Conservation (phyloP, 1,140 invertebrate species). For the Eumeta japonica region DNA sequence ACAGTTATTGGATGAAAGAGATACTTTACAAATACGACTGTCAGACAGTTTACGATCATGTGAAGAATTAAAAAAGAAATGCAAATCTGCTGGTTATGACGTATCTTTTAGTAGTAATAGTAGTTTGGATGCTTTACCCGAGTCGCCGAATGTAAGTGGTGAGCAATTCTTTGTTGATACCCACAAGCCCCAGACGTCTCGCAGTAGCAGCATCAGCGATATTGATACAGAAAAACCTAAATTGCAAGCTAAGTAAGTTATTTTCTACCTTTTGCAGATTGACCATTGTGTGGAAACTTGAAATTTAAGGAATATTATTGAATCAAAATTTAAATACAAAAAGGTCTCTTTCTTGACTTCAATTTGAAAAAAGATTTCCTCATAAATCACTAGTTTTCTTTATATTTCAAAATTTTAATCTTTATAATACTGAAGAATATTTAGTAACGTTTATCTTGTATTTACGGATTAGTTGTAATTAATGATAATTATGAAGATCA, state of each 20-base stretch:
- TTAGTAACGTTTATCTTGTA: background rate
- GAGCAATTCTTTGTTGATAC: conserved; percentile 35
- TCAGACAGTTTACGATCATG: conserved; percentile 75
- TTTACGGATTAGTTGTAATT: no score
- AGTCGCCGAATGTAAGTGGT: conserved; percentile 24
- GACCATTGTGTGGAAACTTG: background rate
- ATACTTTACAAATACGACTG: conserved; percentile 76
- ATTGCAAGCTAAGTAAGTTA: conserved; percentile 45
- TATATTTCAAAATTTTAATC: no score
- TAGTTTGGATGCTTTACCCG: conserved; percentile 27
- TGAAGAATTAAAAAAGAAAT: conserved; percentile 60
- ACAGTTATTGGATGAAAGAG: conserved; percentile 79
- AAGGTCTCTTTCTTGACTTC: no score
- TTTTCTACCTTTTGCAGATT: background rate
- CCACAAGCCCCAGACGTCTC: conserved; percentile 33
- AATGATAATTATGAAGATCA: no score
- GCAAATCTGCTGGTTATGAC: conserved; percentile 22
- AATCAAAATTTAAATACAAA: no score
- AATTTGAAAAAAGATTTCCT: background rate
- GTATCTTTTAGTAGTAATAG: conserved; percentile 15
- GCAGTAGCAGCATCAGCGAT: conserved; percentile 44
- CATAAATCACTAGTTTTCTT: no score
- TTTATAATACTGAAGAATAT: no score
- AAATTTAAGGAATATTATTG: no score
- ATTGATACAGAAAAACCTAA: conserved; percentile 41